Base-by-base conservation (phyloP, 2,888 invertebrate genomes). In the Chrysotoxum bicinctum region DNA sequence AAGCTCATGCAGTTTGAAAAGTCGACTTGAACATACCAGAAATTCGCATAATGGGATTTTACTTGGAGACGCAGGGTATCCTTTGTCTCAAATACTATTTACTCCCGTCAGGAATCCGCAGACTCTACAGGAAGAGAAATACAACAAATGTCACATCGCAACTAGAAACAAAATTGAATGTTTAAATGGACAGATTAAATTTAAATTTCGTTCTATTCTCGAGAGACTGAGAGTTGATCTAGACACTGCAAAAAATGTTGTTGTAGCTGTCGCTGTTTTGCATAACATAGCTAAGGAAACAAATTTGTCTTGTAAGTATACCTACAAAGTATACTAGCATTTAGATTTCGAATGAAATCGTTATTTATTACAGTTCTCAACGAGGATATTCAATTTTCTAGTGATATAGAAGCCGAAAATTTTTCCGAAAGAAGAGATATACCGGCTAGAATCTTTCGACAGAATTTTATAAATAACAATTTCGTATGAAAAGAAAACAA, bases 261-360 rank as follows among this genome's bases (percentile, higher is more conserved):
- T 69, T 7, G 54, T 54, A 14, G 48, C 58, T 5, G 58, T 58
- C 10, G 58, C 48, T 10, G 58, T 60, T 30, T 14, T 58, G 3
- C 48, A 72, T 16, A 58, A 72, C 16, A 60, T 60, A 35, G 48
- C 35, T 2, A 70, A 70, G n/a, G 32, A 58, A 26, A 30, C 56
- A n/a, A 70, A 54, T 54, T 3, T 54, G 3, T 45, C 45, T 10
- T 19, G 19, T 19, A 2, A 45, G 10, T 45, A n/a, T n/a, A n/a
- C n/a, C n/a, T n/a, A n/a, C n/a, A n/a, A n/a, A n/a, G n/a, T n/a
- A n/a, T n/a, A n/a, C n/a, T n/a, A n/a, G n/a, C n/a, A n/a, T n/a
- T n/a, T n/a, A n/a, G n/a, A n/a, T n/a, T n/a, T n/a, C n/a, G n/a
- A n/a, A n/a, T n/a, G n/a, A n/a, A n/a, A n/a, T n/a, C n/a, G n/a